Base-by-base conservation (phyloP, 2,113 vertebrate species). In the Ceyx margarethae region DNA sequence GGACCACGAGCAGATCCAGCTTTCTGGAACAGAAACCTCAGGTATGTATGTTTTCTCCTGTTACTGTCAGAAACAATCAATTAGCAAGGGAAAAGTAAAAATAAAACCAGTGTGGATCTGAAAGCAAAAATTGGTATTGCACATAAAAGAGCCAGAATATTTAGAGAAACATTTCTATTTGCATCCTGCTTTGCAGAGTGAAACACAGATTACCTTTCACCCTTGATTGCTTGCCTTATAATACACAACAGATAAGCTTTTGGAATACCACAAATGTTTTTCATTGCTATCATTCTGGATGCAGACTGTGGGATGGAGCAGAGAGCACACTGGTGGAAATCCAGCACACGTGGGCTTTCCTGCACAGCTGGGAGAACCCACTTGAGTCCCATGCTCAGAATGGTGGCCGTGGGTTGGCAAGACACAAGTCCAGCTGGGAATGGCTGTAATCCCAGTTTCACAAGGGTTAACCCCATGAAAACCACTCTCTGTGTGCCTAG, bases 241-340 rank as follows among this genome's bases (percentile, higher is more conserved):
- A 95, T 68, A 91, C 62, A 85, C 74, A 87, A 61, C 50, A 95
- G 87, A 94, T 92, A 93, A 93, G 81, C 81, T 53, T 84, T 90
- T 72, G 61, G 84, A 95, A 96, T 94, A 48, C 95, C 95, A 92
- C 25, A 54, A 3, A 95, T 94, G 78, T 95, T 95, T 95, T 95
- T 93, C 90, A 94, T 95, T 95, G 88, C 73, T 95, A 48, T 94
- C 93, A 96, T 93, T 95, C 95, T 93, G 73, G 65, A 53, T 91
- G 89, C 61, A 72, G 61, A 40, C 80, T 13, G 51, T 58, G 80
- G 83, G 90, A 86, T n/a, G 62, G 83, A 43, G 65, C 77, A 69
- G 88, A 84, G 57, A 92, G 69, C 62, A 64, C 21, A 50, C 58
- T 43, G 29, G 62, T 71, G 71, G n/a, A 92, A 94, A 86, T 33